phyloP scores from a whole-genome alignment of 2,797 vertebrate species.

The Schizopygopsis pylzovi region DNA sequence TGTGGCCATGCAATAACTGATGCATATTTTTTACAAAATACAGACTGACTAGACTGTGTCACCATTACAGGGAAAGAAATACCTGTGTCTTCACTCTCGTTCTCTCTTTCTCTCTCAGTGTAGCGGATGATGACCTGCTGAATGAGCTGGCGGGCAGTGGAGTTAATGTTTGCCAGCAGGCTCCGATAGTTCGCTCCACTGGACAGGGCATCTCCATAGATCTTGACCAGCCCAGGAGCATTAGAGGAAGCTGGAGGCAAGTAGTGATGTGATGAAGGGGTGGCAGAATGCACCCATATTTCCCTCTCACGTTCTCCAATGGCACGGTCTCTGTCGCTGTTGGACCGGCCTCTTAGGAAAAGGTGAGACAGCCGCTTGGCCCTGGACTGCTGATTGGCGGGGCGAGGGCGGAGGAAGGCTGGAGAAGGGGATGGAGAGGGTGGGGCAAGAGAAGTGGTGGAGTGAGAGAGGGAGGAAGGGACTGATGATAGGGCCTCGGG shows the following conservation, averaged over 20 bases:
- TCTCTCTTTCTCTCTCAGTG: slow-evolving; percentile 80
- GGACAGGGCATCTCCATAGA: slow-evolving; percentile 83
- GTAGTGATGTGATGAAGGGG: slow-evolving; percentile 81
- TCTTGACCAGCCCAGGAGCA: slow-evolving; percentile 84
- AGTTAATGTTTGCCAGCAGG: slow-evolving; percentile 80
- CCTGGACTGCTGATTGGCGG: slow-evolving; percentile 80
- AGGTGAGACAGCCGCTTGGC: slow-evolving; percentile 91
- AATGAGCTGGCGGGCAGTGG: slow-evolving; percentile 81
- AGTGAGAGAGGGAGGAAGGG: slow-evolving; percentile 83
- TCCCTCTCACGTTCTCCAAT: slow-evolving; percentile 77
- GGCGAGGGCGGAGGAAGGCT: slow-evolving; percentile 79
- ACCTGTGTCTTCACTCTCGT: slow-evolving; percentile 81
- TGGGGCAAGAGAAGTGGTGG: slow-evolving; percentile 81
- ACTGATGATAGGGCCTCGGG: slow-evolving; percentile 78
- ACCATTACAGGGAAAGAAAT: slow-evolving; percentile 19
- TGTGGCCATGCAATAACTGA: background rate
- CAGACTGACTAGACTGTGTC: background rate
- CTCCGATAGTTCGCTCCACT: slow-evolving; percentile 86
- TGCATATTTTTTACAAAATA: background rate
- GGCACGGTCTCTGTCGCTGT: slow-evolving; percentile 81
- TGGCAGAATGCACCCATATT: slow-evolving; percentile 76
- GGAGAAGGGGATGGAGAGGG: slow-evolving; percentile 78
- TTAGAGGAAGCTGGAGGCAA: slow-evolving; percentile 78
- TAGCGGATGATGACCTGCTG: slow-evolving; percentile 85
- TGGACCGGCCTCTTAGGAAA: slow-evolving; percentile 84